These are phyloP conservation scores for Maccullochella peelii DNA, from an alignment of 2,113 vertebrate species.

Conservation along the genomic window DNA sequence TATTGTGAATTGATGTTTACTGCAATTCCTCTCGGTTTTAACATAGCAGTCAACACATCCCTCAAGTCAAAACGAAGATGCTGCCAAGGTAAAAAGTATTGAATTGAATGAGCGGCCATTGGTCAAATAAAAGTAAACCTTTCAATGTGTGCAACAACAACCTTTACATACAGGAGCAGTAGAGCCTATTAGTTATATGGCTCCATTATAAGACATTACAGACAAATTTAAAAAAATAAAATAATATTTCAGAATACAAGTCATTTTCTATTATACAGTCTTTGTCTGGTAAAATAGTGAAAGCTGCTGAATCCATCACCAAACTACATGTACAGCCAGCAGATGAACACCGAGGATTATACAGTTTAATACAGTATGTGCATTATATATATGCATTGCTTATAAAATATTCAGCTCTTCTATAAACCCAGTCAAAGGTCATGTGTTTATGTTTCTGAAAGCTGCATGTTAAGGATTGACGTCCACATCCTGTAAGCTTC, in stretches of 20 bases:
- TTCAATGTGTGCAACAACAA: no score
- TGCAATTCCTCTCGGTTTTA: no score
- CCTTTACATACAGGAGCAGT: no score
- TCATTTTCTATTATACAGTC: background rate
- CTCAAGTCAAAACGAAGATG: no score
- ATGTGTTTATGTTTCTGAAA: background rate
- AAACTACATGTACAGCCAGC: background rate
- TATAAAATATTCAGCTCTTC: slow-evolving; percentile 40
- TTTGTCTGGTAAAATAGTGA: background rate
- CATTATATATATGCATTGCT: background rate
- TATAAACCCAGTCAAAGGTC: slow-evolving; percentile 19
- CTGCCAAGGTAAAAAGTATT: no score
- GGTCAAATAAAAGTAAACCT: no score
- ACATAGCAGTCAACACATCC: no score
- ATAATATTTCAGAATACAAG: background rate
- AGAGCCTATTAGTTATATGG: background rate
- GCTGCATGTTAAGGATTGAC: slow-evolving; percentile 22
- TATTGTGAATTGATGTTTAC: no score
- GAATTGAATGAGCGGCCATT: no score
- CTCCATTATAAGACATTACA: background rate
- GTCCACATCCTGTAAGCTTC: background rate
- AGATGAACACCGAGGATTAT: background rate
- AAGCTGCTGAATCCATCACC: background rate
- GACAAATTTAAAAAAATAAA: no score
- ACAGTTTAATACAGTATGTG: background rate